Evolutionary conservation across 2,888 invertebrate genomes (phyloP).

Genomic region (Pyralis farinalis): DNA sequence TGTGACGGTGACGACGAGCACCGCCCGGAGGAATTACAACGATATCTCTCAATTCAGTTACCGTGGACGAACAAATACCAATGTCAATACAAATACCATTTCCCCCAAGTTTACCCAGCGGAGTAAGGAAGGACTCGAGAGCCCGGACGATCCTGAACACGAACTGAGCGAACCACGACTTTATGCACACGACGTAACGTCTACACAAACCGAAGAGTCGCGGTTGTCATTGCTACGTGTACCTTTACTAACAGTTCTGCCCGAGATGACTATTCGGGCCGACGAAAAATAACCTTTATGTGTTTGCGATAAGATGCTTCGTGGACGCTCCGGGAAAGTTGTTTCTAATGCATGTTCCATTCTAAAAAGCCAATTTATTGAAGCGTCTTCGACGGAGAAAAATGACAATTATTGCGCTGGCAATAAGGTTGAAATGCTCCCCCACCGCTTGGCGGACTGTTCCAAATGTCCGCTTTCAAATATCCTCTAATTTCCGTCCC

Average conservation of each 20-base stretch:
- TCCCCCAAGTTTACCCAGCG: background rate
- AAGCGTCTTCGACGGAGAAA: background rate
- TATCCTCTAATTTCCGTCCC: conserved; percentile 17
- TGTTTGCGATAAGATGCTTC: background rate
- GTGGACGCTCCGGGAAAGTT: background rate
- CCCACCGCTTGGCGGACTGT: too few relatives aligned
- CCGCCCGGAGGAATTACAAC: background rate
- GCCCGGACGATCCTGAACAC: background rate
- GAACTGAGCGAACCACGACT: background rate
- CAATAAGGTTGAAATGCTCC: background rate
- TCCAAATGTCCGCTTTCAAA: conserved; percentile 7
- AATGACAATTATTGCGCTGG: background rate
- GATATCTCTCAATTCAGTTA: background rate
- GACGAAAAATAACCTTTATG: background rate
- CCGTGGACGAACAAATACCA: background rate
- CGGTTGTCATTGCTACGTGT: background rate
- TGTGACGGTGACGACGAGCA: background rate
- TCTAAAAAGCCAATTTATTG: background rate
- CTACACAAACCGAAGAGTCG: background rate
- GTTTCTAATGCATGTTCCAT: background rate
- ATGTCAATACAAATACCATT: background rate
- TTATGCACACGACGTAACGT: background rate
- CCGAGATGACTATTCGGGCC: background rate
- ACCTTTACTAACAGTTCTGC: background rate
- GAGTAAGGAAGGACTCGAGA: background rate